These are phyloP conservation scores for Glandiceps talaboti DNA, from an alignment of 53 echinoderm and acorn worm species.

Conservation along the genomic window DNA sequence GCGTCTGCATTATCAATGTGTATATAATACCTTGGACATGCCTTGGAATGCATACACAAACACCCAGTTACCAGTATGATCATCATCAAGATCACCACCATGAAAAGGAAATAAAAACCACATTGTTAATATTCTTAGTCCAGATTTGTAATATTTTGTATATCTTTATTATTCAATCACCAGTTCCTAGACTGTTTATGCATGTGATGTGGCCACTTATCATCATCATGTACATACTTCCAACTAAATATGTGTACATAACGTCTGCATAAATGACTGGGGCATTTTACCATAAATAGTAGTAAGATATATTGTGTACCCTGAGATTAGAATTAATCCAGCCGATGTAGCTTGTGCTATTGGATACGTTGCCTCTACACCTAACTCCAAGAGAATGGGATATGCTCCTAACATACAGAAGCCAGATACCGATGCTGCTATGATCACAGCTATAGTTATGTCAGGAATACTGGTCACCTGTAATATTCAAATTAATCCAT, in stretches of 20 bases:
- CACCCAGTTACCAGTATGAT: too few relatives aligned
- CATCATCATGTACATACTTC: neutral
- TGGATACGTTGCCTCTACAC: slow-evolving; percentile 90
- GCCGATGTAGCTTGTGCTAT: slow-evolving; percentile 88
- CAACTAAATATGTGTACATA: neutral
- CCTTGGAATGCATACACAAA: too few relatives aligned
- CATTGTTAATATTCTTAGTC: too few relatives aligned
- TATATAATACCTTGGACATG: neutral
- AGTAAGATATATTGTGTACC: slow-evolving; percentile 19
- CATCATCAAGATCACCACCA: too few relatives aligned
- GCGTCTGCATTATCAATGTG: neutral
- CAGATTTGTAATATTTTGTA: too few relatives aligned
- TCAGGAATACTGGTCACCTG: slow-evolving; percentile 59
- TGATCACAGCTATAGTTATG: slow-evolving; percentile 33
- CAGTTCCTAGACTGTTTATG: too few relatives aligned
- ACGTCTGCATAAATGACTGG: neutral
- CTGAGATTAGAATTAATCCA: slow-evolving; percentile 75
- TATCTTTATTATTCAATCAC: too few relatives aligned
- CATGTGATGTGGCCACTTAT: too few relatives aligned
- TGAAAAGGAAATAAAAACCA: too few relatives aligned
- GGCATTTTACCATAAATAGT: neutral
- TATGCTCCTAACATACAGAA: slow-evolving; percentile 64
- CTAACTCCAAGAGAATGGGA: slow-evolving; percentile 65
- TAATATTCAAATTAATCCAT: neutral
- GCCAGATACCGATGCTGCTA: slow-evolving; percentile 54